Percentiles rank a stretch among this genome's conserved stretches.
Evolutionary conservation across 35 echinoderm and acorn worm genomes (phyloP).

Genomic region (Apostichopus californicus): DNA sequence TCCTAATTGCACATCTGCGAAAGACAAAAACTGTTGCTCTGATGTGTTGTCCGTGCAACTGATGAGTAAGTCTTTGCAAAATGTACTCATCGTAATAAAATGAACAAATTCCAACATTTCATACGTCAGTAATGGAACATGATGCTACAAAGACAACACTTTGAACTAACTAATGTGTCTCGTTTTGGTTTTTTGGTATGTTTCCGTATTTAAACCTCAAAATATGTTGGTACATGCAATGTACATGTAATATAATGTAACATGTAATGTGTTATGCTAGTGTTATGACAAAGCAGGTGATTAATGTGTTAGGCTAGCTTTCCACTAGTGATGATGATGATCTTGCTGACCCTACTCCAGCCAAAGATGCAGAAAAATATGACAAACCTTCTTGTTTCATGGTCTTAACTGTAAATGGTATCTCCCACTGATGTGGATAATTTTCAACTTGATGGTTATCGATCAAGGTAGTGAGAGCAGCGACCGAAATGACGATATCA

Average conservation of each 20-base stretch:
- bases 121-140: no score
- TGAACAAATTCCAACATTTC: no score
- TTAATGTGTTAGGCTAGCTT: neutral
- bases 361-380: neutral
- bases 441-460: slow-evolving; percentile 44
- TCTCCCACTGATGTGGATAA: slow-evolving; percentile 49
- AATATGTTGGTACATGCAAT: no score
- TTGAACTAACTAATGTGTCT: no score
- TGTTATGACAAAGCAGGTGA: neutral
- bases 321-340: neutral
- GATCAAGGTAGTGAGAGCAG: slow-evolving; percentile 14
- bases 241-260: neutral
- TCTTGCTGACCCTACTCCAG: neutral
- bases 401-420: slow-evolving; percentile 44
- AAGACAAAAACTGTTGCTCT: no score
- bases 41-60: no score
- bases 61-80: no score
- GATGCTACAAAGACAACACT: no score
- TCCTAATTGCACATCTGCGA: no score
- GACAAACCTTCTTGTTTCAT: neutral
- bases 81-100: no score
- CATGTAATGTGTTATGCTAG: neutral
- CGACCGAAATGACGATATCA: slow-evolving; percentile 21
- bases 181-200: no score
- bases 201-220: no score